Evolutionary conservation across 2,113 vertebrate species (phyloP).

Genomic region (Tyrannus savana): DNA sequence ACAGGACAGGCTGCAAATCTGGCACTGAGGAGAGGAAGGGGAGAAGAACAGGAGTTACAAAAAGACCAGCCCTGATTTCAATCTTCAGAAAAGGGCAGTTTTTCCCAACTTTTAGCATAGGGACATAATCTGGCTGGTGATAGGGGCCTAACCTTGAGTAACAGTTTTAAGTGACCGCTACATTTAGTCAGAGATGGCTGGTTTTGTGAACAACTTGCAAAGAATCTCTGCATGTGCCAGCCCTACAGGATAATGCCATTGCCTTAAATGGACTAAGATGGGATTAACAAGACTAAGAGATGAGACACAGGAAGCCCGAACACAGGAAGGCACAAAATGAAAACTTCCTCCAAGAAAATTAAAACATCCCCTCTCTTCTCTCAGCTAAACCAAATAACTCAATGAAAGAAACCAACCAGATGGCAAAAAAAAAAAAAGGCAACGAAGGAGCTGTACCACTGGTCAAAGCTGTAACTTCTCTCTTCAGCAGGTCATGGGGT

Average conservation of each 20-base stretch:
- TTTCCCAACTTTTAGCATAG: background rate
- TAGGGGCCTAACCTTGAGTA: background rate
- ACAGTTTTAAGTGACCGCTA: background rate
- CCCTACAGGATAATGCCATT: background rate
- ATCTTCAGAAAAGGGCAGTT: background rate
- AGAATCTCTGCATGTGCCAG: background rate
- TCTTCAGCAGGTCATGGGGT: background rate
- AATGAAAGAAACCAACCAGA: background rate
- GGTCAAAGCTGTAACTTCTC: background rate
- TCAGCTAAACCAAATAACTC: background rate
- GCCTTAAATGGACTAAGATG: background rate
- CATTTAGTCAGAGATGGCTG: background rate
- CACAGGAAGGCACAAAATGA: background rate
- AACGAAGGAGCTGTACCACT: background rate
- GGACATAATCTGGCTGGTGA: background rate
- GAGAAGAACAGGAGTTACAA: background rate
- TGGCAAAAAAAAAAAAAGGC: background rate
- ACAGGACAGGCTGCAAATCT: background rate
- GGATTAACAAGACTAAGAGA: background rate
- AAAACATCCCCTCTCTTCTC: background rate
- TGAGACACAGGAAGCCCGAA: background rate
- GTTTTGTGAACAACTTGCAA: background rate
- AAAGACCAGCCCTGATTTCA: background rate
- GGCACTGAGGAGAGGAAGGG: background rate
- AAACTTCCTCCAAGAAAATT: background rate